Evolutionary conservation across 2,888 invertebrate genomes (phyloP).

Genomic region (Sarcophaga variegata): DNA sequence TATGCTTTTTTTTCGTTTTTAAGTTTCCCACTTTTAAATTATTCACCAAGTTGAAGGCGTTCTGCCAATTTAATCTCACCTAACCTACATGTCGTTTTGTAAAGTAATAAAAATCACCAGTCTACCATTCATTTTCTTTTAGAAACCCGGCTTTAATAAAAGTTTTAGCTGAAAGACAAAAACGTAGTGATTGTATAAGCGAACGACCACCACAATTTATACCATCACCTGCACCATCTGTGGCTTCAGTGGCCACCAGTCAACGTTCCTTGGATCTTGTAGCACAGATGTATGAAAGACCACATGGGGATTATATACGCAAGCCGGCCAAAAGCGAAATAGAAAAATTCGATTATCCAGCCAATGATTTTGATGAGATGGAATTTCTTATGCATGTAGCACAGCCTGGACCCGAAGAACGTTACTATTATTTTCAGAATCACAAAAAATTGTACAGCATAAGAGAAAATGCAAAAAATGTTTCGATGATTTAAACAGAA

Average conservation of each 20-base stretch:
- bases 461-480: constrained; percentile 29
- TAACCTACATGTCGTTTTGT: too few relatives aligned
- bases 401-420: constrained; percentile 73
- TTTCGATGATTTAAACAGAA: constrained; percentile 15
- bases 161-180: constrained; percentile 63
- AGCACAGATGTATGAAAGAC: constrained; percentile 1
- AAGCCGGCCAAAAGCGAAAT: neutral
- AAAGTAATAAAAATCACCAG: too few relatives aligned
- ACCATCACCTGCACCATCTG: neutral
- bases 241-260: neutral
- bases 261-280: constrained; percentile 2
- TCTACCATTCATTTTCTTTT: neutral
- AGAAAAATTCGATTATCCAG: constrained; percentile 69
- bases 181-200: constrained; percentile 39
- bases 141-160: constrained; percentile 72
- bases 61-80: too few relatives aligned
- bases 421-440: constrained; percentile 68
- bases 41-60: too few relatives aligned
- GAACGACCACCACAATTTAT: constrained; percentile 46
- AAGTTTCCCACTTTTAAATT: too few relatives aligned
- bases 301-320: neutral
- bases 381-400: constrained; percentile 73
- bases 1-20: too few relatives aligned
- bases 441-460: constrained; percentile 37
- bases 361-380: constrained; percentile 72